Percentiles rank a stretch among this genome's conserved stretches.
These are phyloP conservation scores for Whitmania pigra DNA, from an alignment of 1,140 invertebrate species.

Conservation along the genomic window DNA sequence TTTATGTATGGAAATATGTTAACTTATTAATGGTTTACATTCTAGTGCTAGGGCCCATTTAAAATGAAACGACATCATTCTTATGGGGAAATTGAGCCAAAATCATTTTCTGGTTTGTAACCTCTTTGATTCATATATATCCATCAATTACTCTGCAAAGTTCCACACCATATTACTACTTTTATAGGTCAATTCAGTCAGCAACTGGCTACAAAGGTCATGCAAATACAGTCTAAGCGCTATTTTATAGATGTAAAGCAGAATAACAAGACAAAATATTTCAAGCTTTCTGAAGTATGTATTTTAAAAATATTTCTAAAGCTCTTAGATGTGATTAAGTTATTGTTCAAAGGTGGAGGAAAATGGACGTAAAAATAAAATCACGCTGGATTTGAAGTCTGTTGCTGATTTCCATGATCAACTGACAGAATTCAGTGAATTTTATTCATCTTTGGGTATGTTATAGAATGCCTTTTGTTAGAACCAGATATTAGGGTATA, in stretches of 20 bases:
- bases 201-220: background rate
- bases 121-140: no score
- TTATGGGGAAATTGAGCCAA: no score
- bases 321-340: background rate
- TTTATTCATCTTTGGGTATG: conserved; percentile 50
- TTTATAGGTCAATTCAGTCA: no score
- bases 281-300: conserved; percentile 8
- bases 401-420: conserved; percentile 88
- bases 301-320: background rate
- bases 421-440: conserved; percentile 82
- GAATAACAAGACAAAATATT: background rate
- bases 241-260: conserved; percentile 3
- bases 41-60: no score
- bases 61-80: no score
- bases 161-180: no score
- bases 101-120: no score
- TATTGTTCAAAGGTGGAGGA: conserved; percentile 31
- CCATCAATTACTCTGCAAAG: no score
- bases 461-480: background rate
- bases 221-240: background rate
- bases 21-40: no score
- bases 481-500: background rate
- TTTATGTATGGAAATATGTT: no score
- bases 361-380: conserved; percentile 37
- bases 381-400: conserved; percentile 60